Evolutionary conservation across 2,113 vertebrate genomes (phyloP).

Genomic region (Forbesichthys papilliferus): DNA sequence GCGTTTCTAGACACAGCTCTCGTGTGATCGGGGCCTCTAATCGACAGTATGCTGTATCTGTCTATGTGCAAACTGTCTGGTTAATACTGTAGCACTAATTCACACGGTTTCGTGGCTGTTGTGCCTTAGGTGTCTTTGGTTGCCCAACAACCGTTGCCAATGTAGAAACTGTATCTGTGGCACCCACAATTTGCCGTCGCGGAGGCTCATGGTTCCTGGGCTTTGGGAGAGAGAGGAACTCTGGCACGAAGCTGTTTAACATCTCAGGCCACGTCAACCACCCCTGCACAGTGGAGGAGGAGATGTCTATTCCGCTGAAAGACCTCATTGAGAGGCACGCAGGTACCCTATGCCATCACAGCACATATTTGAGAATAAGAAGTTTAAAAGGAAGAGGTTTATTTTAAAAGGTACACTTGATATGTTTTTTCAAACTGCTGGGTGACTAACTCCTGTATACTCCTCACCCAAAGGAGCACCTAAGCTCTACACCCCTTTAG

Average conservation of each 20-base stretch:
- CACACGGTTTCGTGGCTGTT: neutral
- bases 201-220: slow-evolving; percentile 89
- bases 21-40: too few species aligned
- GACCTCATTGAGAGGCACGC: slow-evolving; percentile 95
- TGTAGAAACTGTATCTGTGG: slow-evolving; percentile 92
- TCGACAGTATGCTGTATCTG: too few species aligned
- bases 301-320: slow-evolving; percentile 93
- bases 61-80: too few species aligned
- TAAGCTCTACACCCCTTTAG: too few species aligned
- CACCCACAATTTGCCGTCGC: slow-evolving; percentile 94
- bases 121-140: slow-evolving; percentile 86
- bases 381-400: too few species aligned
- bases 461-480: too few species aligned
- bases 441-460: too few species aligned
- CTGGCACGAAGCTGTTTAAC: slow-evolving; percentile 96
- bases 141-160: slow-evolving; percentile 97
- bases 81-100: too few species aligned
- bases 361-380: too few species aligned
- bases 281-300: slow-evolving; percentile 95
- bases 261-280: slow-evolving; percentile 95
- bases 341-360: slow-evolving; percentile 64
- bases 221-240: slow-evolving; percentile 94
- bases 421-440: too few species aligned
- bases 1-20: too few species aligned
- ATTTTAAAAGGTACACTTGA: too few species aligned